These are phyloP conservation scores for Erebia palarica DNA, from an alignment of 2,888 invertebrate genomes.

Conservation along the genomic window DNA sequence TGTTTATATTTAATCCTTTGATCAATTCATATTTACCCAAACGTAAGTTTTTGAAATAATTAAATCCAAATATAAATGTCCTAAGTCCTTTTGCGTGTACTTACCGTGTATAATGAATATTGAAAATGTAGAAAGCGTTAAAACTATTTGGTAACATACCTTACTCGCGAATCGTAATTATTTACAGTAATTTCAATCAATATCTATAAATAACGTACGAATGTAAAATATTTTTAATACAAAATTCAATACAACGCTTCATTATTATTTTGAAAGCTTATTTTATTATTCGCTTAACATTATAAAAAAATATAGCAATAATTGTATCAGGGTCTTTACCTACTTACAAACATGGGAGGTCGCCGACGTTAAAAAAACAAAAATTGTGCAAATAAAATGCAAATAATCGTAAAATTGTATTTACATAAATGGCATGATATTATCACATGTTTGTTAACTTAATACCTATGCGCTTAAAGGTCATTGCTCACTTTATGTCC, in stretches of 20 bases:
- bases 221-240: not conserved
- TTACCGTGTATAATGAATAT: not conserved
- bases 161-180: not conserved
- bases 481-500: not conserved
- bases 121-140: constrained; percentile 2
- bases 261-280: not conserved
- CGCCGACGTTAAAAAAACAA: not conserved
- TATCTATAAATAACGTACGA: not conserved
- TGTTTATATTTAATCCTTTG: too few species aligned
- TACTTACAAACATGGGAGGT: not conserved
- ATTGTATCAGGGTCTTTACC: not conserved
- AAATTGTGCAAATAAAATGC: constrained; percentile 2
- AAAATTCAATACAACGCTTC: not conserved
- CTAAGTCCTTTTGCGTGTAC: not conserved
- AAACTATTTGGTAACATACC: not conserved
- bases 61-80: too few species aligned
- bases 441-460: not conserved
- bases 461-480: not conserved
- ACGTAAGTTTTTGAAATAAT: too few species aligned
- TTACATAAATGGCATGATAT: not conserved
- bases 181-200: constrained; percentile 2
- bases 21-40: too few species aligned
- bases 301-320: not conserved
- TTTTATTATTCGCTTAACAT: not conserved
- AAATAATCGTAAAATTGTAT: not conserved